Conservation (phyloP, 2,113 vertebrate genomes). For the Trachemys scripta region DNA sequence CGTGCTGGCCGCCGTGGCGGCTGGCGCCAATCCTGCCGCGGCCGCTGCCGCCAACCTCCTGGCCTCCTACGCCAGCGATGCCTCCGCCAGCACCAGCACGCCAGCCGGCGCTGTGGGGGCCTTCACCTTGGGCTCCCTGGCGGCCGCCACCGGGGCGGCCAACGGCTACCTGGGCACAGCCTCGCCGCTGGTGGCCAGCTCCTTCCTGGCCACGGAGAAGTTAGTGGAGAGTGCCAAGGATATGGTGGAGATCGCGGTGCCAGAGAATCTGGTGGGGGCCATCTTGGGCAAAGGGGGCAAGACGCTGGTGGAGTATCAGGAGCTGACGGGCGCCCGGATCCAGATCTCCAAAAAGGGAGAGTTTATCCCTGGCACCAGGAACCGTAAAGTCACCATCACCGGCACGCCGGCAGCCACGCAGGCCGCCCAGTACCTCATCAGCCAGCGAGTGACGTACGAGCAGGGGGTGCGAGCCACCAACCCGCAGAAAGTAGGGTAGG, state of each 20-base stretch:
- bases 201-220: conserved; percentile 91
- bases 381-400: conserved; percentile 96
- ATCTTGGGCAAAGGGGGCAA: conserved; percentile 96
- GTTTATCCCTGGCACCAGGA: conserved; percentile 95
- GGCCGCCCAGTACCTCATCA: conserved; percentile 96
- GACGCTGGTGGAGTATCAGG: conserved; percentile 96
- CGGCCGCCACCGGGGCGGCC: conserved; percentile 86
- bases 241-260: conserved; percentile 94
- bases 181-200: conserved; percentile 87
- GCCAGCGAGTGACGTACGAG: conserved; percentile 96
- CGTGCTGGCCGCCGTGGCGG: conserved; percentile 89
- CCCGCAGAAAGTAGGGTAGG: conserved; percentile 94
- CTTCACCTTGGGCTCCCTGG: conserved; percentile 89
- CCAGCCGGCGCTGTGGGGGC: conserved; percentile 84
- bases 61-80: conserved; percentile 91
- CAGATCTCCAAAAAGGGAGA: conserved; percentile 98
- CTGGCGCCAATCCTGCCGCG: conserved; percentile 90
- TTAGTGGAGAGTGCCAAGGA: conserved; percentile 91
- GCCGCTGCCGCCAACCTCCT: conserved; percentile 91
- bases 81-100: conserved; percentile 81
- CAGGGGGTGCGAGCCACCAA: conserved; percentile 95
- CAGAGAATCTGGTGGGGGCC: conserved; percentile 94
- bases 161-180: conserved; percentile 91
- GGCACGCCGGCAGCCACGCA: conserved; percentile 94
- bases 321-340: conserved; percentile 94